Conservation (phyloP, 2,113 vertebrate genomes). For the Nannospalax galili region DNA sequence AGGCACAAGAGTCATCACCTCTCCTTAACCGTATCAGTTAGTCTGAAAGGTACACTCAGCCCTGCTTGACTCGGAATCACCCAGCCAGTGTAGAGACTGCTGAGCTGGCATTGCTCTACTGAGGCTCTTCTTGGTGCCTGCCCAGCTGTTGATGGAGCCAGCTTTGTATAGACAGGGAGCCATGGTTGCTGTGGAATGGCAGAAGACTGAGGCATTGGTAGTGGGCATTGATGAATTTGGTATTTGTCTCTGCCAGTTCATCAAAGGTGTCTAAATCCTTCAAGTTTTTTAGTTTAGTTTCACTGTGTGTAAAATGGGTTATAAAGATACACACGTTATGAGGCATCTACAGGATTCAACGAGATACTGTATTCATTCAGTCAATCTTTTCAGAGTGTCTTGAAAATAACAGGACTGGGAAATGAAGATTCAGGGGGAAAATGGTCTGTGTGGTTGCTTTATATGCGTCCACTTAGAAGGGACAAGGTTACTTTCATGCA, state of each 20-base stretch:
- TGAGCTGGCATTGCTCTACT: accelerated
- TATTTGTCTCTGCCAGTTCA: neutral
- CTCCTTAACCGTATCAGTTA: neutral
- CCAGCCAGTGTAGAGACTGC: neutral
- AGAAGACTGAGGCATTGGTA: neutral
- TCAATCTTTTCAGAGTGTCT: neutral
- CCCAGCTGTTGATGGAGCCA: neutral
- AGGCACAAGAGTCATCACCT: neutral
- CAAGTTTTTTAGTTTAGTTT: constrained; percentile 10
- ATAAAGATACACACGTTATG: neutral
- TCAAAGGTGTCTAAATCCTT: neutral
- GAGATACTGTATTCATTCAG: neutral
- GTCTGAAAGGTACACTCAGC: neutral
- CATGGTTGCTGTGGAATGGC: neutral
- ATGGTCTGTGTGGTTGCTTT: neutral
- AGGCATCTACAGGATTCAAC: neutral
- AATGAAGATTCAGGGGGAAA: neutral
- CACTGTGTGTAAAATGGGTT: neutral
- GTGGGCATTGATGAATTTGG: neutral
- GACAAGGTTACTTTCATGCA: neutral
- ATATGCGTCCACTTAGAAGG: neutral
- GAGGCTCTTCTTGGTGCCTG: accelerated
- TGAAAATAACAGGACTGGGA: neutral
- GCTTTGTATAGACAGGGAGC: neutral
- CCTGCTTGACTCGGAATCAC: neutral